Conservation (phyloP, 2,888 invertebrate species). For the Lumbricus terrestris region DNA sequence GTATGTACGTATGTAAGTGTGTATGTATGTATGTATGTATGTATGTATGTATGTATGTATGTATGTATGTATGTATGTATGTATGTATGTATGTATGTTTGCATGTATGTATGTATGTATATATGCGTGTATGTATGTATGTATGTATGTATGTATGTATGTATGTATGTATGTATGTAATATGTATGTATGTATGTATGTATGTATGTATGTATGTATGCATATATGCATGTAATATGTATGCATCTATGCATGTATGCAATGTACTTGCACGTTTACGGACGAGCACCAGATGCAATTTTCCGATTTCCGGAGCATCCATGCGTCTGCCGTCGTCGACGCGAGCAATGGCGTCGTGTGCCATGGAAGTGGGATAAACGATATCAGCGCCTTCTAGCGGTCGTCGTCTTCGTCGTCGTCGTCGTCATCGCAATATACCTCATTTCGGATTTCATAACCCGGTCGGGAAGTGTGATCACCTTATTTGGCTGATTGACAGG, state of each 20-base stretch:
- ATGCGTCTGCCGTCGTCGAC: background rate
- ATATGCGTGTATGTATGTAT: too few relatives aligned
- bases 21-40: background rate
- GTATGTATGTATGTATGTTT: too few relatives aligned
- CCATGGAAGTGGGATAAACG: background rate
- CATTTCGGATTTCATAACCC: slow-evolving; percentile 16
- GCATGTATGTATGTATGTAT: too few relatives aligned
- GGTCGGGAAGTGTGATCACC: slow-evolving; percentile 15
- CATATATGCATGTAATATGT: too few relatives aligned
- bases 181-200: background rate
- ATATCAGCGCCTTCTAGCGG: background rate
- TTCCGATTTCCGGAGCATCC: background rate
- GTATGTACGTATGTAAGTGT: too few relatives aligned
- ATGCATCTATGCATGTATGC: background rate
- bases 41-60: background rate
- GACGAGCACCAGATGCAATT: background rate
- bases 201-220: too few relatives aligned
- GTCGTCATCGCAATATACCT: background rate
- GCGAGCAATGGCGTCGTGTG: background rate
- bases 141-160: background rate
- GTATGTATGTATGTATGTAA: background rate
- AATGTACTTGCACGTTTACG: background rate
- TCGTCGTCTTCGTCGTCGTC: background rate
- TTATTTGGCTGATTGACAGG: slow-evolving; percentile 15
- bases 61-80: background rate